These are phyloP conservation scores for Neomorphus geoffroyi DNA, from an alignment of 2,797 vertebrate genomes.

Conservation along the genomic window DNA sequence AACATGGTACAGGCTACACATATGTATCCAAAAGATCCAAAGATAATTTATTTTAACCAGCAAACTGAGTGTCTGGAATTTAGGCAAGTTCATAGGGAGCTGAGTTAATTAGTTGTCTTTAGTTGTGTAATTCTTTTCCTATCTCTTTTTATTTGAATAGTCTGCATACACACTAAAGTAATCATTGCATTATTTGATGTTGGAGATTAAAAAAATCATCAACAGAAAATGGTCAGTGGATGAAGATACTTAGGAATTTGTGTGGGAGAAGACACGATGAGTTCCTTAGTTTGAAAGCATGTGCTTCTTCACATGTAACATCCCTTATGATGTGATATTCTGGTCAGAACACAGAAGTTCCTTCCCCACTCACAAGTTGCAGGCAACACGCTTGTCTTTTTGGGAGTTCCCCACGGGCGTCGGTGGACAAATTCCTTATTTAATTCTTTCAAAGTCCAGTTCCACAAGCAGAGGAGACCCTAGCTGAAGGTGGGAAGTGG, in stretches of 20 bases:
- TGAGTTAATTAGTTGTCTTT: slow-evolving; percentile 46
- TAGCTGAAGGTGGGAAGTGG: not conserved
- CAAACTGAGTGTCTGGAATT: not conserved
- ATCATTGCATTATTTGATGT: not conserved
- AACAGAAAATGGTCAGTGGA: not conserved
- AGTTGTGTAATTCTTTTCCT: slow-evolving; percentile 33
- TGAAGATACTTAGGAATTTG: not conserved
- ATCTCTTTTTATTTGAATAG: slow-evolving; percentile 38
- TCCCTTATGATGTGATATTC: not conserved
- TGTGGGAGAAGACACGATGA: not conserved
- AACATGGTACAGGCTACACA: not conserved
- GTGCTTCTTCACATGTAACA: not conserved
- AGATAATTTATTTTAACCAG: not conserved
- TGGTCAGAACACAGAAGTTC: not conserved
- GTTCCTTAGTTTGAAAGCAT: not conserved
- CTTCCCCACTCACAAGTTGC: not conserved
- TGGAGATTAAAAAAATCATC: not conserved
- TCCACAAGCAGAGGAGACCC: not conserved
- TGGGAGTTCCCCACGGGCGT: slow-evolving; percentile 45
- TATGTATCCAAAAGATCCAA: not conserved
- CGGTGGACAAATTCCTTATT: slow-evolving; percentile 4
- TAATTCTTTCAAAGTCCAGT: not conserved
- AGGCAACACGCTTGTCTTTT: not conserved
- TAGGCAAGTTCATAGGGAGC: not conserved
- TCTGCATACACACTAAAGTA: not conserved